Percentiles rank a stretch among this genome's conserved stretches.
phyloP scores from a whole-genome alignment of 2,888 invertebrate species.

The Leptopterna dolabrata region DNA sequence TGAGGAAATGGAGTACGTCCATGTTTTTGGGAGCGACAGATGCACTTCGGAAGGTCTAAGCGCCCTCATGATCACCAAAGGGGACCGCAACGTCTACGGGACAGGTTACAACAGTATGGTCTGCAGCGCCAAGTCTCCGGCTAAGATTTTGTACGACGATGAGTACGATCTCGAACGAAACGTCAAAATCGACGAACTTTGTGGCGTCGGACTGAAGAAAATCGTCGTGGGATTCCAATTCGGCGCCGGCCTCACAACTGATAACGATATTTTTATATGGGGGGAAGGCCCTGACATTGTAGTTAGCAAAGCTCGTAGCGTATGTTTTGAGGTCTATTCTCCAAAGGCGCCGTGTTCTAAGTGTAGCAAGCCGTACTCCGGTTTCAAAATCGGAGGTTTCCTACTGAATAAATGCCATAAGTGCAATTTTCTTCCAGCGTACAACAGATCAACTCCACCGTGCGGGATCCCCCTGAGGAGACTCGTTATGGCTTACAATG shows the following conservation, averaged over 20 bases:
- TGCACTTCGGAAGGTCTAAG: neutral
- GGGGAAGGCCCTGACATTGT: neutral
- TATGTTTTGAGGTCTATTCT: neutral
- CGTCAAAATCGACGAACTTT: neutral
- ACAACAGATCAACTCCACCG: neutral
- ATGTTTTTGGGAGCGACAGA: neutral
- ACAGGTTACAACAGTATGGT: slow-evolving; percentile 20
- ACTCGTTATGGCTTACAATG: neutral
- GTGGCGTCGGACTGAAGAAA: neutral
- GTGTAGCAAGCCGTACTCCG: neutral
- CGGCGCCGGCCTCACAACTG: neutral
- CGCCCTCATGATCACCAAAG: slow-evolving; percentile 16
- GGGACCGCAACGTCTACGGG: neutral
- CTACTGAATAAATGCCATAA: neutral
- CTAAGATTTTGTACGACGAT: neutral
- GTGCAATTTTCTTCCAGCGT: neutral
- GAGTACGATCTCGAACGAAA: neutral
- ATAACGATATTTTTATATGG: neutral
- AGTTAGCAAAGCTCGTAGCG: neutral
- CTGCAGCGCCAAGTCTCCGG: neutral
- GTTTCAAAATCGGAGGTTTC: neutral
- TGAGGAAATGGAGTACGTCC: neutral
- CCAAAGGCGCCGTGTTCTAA: neutral
- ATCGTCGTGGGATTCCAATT: slow-evolving; percentile 4
- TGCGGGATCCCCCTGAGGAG: neutral